Evolutionary conservation across 2,113 vertebrate species (phyloP).

Genomic region (Tragelaphus scriptus): DNA sequence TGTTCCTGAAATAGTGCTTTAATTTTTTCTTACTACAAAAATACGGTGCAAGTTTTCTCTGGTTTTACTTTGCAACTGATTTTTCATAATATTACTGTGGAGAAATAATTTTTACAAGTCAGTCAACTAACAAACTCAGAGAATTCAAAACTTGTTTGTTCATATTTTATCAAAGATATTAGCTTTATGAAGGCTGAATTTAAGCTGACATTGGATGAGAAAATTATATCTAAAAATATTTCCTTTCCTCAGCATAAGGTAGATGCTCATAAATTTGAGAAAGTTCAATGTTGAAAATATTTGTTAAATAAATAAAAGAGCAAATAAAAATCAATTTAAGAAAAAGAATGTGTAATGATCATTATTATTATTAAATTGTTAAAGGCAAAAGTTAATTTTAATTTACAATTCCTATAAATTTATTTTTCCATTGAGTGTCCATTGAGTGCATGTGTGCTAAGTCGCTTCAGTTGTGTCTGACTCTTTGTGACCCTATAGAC

Average conservation of each 20-base stretch:
- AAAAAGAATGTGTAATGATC: background rate
- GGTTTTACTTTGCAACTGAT: background rate
- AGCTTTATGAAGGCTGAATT: background rate
- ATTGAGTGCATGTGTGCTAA: background rate
- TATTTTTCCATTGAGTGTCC: background rate
- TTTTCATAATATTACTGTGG: background rate
- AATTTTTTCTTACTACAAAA: background rate
- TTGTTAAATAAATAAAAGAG: constrained; percentile 31
- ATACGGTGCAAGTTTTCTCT: background rate
- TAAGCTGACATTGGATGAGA: background rate
- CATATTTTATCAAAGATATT: background rate
- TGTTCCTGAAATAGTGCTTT: background rate
- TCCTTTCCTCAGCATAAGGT: background rate
- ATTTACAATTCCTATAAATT: background rate
- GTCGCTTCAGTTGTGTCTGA: background rate
- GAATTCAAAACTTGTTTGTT: background rate
- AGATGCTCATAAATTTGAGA: background rate
- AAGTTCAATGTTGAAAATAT: background rate
- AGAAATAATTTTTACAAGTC: background rate
- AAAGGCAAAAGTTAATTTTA: background rate
- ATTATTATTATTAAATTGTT: background rate
- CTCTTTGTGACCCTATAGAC: background rate
- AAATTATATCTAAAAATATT: background rate
- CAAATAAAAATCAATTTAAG: constrained; percentile 2
- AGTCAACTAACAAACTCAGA: constrained; percentile 3